A percentile compares a stretch with the other conserved stretches of the same genome.
These are phyloP conservation scores for Scaptomyza montana DNA, from an alignment of 1,140 invertebrate species.

Conservation along the genomic window DNA sequence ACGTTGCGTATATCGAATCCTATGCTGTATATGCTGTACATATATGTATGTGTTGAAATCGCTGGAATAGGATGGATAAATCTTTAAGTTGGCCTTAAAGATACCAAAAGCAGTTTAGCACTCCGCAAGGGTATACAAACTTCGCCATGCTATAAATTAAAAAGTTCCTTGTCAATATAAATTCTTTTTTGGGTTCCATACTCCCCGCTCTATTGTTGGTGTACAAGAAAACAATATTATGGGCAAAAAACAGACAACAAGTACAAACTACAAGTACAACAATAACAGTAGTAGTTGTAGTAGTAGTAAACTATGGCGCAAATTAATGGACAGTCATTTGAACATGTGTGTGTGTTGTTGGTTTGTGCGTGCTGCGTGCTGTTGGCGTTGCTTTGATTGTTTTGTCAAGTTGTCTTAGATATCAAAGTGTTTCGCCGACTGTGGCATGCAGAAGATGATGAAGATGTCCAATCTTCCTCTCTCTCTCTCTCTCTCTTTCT, in stretches of 20 bases:
- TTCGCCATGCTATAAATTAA: background rate
- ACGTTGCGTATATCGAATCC: no score
- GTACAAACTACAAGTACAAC: constrained; percentile 39
- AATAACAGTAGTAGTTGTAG: background rate
- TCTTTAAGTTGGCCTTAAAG: no score
- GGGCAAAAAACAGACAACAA: constrained; percentile 59
- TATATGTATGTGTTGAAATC: no score
- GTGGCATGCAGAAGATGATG: constrained; percentile 1
- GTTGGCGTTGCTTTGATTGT: constrained; percentile 74
- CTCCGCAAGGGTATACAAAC: background rate
- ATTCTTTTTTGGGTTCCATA: constrained; percentile 15
- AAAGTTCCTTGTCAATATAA: constrained; percentile 5
- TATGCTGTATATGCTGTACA: no score
- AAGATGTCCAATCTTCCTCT: constrained; percentile 10
- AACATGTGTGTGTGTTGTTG: constrained; percentile 51
- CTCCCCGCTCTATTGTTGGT: constrained; percentile 36
- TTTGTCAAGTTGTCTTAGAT: constrained; percentile 83
- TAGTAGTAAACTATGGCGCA: constrained; percentile 61
- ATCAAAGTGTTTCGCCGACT: constrained; percentile 67
- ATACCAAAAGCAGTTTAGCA: background rate
- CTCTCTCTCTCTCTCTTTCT: background rate
- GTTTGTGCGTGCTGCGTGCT: constrained; percentile 34
- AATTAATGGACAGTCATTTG: constrained; percentile 79
- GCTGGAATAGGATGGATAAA: no score
- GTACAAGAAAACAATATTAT: constrained; percentile 62